Evolutionary conservation across 2,113 vertebrate species (phyloP), one percentile per base, ranked within the genome.

Genomic region (Chaetops frenatus): DNA sequence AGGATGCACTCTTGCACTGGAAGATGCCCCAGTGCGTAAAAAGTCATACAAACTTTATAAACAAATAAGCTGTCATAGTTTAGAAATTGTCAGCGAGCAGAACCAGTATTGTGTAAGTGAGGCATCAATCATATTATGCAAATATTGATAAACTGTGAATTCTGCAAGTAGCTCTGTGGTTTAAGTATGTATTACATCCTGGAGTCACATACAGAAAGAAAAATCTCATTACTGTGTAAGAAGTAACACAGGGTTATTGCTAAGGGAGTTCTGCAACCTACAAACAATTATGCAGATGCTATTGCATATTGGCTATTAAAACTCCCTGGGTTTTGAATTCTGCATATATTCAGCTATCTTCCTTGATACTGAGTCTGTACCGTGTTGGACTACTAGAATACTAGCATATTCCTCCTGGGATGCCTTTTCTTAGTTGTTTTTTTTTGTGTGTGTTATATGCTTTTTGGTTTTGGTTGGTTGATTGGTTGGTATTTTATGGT

Each of bases 341-440:
- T 62, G 29, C 9, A 1, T 69, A 1, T 28, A 18, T 57, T 80
- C n/a, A 42, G 3, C 0, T 28, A 2, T 58, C 5, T 53, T 57
- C 12, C 6, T 62, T 78, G 10, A 11, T 56, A 14, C 0, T 28
- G 11, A 81, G 16, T 40, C 11, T 65, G 11, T 47, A 28, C n/a
- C 6, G 7, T 25, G 5, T 7, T 54, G 20, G 25, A 22, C 11
- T 56, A 17, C 7, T 27, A 21, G 24, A 35, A 28, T 44, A 17
- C 12, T 50, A 14, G 19, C 2, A 3, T 56, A 45, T 58, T 66
- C 23, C 22, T 51, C 23, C 45, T 60, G 45, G 13, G 15, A 20
- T 57, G 18, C 7, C 8, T 28, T 23, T 60, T 36, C 23, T 31
- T 20, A 23, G 12, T 20, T 57, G 6, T 6, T 36, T 24, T 44